Conservation (phyloP, 2,797 vertebrate genomes). For the Stomatorhinus walkeri region DNA sequence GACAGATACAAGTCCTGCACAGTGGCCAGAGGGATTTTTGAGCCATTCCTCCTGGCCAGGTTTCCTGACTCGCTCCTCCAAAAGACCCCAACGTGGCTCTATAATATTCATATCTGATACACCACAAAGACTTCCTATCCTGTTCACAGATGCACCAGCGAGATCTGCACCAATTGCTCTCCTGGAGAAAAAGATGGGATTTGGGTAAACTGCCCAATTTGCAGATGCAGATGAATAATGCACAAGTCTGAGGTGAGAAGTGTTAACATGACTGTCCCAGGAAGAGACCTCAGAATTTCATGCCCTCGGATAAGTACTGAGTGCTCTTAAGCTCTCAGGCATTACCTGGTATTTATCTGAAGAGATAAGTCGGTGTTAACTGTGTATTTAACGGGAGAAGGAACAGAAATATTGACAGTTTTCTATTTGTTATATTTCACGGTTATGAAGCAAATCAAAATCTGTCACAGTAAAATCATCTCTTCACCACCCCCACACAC, state of each 20-base stretch:
- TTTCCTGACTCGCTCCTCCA: not conserved
- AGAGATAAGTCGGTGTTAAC: not conserved
- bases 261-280: not conserved
- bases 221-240: not conserved
- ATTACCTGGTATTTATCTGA: not conserved
- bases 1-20: no score
- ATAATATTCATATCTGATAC: not conserved
- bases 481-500: not conserved
- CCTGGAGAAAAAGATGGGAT: not conserved
- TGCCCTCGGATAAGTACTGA: not conserved
- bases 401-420: not conserved
- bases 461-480: not conserved
- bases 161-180: not conserved
- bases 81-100: not conserved
- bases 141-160: not conserved
- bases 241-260: not conserved
- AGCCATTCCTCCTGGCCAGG: not conserved
- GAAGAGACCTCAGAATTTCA: not conserved
- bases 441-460: slow-evolving; percentile 13
- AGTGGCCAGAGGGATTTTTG: not conserved
- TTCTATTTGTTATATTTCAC: not conserved
- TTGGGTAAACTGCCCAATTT: not conserved
- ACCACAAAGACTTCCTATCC: not conserved
- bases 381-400: not conserved
- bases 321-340: not conserved